A percentile compares a stretch with the other conserved stretches of the same genome.
Evolutionary conservation across 2,888 invertebrate species (phyloP).

Genomic region (Taenaris catops): DNA sequence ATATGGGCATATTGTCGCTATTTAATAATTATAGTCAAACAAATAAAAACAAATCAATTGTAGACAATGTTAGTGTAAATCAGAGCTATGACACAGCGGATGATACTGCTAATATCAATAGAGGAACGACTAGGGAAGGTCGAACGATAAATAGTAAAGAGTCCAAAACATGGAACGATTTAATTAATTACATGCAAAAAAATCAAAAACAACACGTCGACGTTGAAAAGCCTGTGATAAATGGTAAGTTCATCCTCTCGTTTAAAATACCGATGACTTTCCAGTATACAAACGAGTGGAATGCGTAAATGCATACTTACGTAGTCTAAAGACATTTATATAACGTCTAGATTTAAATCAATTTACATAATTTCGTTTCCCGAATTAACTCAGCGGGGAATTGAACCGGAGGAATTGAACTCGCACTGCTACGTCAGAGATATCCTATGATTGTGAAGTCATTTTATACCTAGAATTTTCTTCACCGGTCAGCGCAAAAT

Average conservation of each 20-base stretch:
- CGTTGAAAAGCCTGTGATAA: slow-evolving; percentile 12
- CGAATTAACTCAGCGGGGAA: too few relatives aligned
- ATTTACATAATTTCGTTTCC: too few relatives aligned
- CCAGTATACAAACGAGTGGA: too few relatives aligned
- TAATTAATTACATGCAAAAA: slow-evolving; percentile 54
- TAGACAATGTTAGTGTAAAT: slow-evolving; percentile 53
- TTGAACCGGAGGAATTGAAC: too few relatives aligned
- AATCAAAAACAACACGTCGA: slow-evolving; percentile 34
- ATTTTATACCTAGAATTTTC: too few relatives aligned
- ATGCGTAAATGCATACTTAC: too few relatives aligned
- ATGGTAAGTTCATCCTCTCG: slow-evolving; percentile 41
- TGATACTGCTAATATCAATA: slow-evolving; percentile 39
- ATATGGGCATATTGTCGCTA: slow-evolving; percentile 81
- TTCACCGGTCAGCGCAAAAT: too few relatives aligned
- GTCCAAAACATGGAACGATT: slow-evolving; percentile 51
- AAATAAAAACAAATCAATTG: slow-evolving; percentile 38
- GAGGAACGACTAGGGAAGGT: slow-evolving; percentile 51
- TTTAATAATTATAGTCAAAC: slow-evolving; percentile 76
- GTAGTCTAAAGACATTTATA: too few relatives aligned
- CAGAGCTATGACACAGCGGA: slow-evolving; percentile 42
- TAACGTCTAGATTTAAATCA: too few relatives aligned
- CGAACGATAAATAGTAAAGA: slow-evolving; percentile 43
- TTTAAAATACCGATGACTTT: too few relatives aligned
- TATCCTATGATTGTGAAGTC: too few relatives aligned
- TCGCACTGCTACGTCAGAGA: too few relatives aligned